Base-by-base conservation (phyloP, 2,888 invertebrate genomes). In the Cloeon dipterum region DNA sequence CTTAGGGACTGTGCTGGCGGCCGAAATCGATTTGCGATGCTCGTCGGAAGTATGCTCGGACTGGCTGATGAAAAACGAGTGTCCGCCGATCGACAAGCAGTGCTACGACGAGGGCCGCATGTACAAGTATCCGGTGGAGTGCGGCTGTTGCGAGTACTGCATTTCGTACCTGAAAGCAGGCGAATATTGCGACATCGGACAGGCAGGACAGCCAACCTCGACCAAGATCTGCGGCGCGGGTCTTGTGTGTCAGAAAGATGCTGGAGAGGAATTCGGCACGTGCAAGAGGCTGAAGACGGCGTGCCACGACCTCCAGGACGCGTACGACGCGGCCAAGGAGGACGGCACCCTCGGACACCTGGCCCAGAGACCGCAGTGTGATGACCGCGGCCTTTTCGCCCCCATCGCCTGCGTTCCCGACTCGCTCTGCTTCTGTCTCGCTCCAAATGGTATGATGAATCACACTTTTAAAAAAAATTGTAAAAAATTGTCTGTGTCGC, bases 401-500 rank as follows among this genome's bases (percentile, higher is more conserved):
- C 52, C 67, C 1, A 60, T 62, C 32, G 61, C 65, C 42, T 77
- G 76, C 46, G 62, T 70, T 14, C 68, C 70, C 1, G 70, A 70
- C 14, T 70, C 73, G 44, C 65, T 70, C 35, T 74, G 74, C 49
- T 72, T 68, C 49, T 74, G 74, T 45, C 61, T 68, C 13, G 29
- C n/a, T 16, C 20, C 34, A n/a, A 20, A 19, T n/a, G 20, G 13
- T 20, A 21, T 10, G 21, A 20, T 5, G 13, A 5, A 4, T n/a
- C n/a, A n/a, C n/a, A n/a, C n/a, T n/a, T n/a, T n/a, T n/a, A n/a
- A n/a, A n/a, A n/a, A n/a, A n/a, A n/a, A n/a, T n/a, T n/a, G n/a
- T n/a, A n/a, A n/a, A n/a, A n/a, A n/a, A n/a, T n/a, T n/a, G n/a
- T n/a, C n/a, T n/a, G n/a, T n/a, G n/a, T n/a, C n/a, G n/a, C n/a